These are phyloP conservation scores for Steatocranus sp. DNA, from an alignment of 2,797 vertebrate species.

Conservation along the genomic window DNA sequence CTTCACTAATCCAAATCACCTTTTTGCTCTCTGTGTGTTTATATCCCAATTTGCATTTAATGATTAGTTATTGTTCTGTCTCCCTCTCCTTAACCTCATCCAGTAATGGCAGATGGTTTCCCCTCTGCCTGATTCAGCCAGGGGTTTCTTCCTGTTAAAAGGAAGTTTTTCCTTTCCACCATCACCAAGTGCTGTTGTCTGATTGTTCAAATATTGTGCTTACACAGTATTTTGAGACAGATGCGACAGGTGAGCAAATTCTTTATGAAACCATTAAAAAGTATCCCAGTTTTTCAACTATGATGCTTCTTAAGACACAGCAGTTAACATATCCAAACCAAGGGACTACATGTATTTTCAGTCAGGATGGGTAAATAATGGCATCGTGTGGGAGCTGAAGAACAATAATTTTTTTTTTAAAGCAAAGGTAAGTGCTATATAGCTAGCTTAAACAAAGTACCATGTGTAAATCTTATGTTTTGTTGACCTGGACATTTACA, in stretches of 20 bases:
- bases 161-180: neutral
- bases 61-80: neutral
- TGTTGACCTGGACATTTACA: neutral
- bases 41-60: neutral
- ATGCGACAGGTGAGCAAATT: neutral
- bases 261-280: neutral
- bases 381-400: neutral
- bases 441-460: neutral
- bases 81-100: neutral
- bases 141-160: neutral
- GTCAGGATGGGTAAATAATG: neutral
- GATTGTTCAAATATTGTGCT: neutral
- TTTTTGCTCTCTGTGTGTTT: neutral
- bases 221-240: neutral
- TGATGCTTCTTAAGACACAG: too few species aligned
- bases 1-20: neutral
- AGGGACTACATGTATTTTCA: neutral
- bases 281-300: neutral
- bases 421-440: neutral
- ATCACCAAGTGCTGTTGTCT: neutral
- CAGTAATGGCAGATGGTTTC: neutral
- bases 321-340: neutral
- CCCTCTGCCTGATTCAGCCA: neutral
- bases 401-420: neutral
- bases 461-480: neutral